Evolutionary conservation across 2,797 vertebrate genomes (phyloP).

Genomic region (Lagodon rhomboides): DNA sequence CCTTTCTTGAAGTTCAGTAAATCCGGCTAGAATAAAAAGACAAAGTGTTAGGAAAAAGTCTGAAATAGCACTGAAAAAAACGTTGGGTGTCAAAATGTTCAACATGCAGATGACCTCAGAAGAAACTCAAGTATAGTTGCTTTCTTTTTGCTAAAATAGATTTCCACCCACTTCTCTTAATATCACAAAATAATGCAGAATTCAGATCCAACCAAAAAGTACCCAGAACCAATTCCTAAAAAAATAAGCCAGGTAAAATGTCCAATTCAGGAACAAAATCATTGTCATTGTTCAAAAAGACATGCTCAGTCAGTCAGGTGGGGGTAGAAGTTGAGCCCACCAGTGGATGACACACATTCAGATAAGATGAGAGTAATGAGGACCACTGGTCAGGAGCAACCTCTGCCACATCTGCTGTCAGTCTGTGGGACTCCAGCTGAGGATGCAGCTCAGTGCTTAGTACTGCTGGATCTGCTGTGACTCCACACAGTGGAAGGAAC

Average conservation of each 20-base stretch:
- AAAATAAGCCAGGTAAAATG: neutral
- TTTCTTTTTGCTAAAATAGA: neutral
- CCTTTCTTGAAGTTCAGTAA: constrained; percentile 91
- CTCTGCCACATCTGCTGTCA: constrained; percentile 46
- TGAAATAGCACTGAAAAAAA: neutral
- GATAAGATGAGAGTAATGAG: constrained; percentile 9
- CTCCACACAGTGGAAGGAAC: constrained; percentile 68
- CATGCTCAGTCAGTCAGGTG: constrained; percentile 64
- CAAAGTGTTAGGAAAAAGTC: constrained; percentile 7
- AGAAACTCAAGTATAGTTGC: neutral
- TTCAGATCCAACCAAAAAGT: neutral
- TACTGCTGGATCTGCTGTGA: constrained; percentile 49
- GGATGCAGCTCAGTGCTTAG: constrained; percentile 54
- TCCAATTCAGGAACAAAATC: neutral
- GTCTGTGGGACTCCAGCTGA: constrained; percentile 39
- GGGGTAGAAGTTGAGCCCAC: constrained; percentile 69
- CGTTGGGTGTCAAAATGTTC: neutral
- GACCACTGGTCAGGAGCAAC: constrained; percentile 55
- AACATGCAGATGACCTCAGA: constrained; percentile 33
- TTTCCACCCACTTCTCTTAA: constrained; percentile 14
- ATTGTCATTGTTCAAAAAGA: constrained; percentile 26
- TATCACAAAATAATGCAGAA: constrained; percentile 1
- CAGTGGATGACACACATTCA: constrained; percentile 15
- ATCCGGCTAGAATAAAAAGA: constrained; percentile 81
- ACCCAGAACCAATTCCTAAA: neutral